Conservation (phyloP, 2,113 vertebrate species). For the Sphyrna mokarran region DNA sequence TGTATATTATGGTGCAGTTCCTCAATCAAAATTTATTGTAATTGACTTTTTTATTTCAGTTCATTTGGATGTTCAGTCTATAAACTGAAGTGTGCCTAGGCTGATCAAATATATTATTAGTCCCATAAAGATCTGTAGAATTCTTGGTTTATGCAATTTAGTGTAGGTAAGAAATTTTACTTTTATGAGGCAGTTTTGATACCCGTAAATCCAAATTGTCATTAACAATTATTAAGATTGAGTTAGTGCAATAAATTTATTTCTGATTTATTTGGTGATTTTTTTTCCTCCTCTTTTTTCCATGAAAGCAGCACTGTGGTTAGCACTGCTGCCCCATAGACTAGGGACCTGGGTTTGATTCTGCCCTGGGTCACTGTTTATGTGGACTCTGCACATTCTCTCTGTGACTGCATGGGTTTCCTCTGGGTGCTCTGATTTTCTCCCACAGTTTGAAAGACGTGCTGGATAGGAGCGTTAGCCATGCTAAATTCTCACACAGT, state of each 20-base stretch:
- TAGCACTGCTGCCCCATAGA: no score
- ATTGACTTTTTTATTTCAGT: not conserved
- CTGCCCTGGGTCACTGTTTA: no score
- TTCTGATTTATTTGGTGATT: not conserved
- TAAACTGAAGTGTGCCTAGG: not conserved
- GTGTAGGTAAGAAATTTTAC: not conserved
- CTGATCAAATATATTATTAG: not conserved
- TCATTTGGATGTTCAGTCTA: not conserved
- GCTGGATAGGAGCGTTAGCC: no score
- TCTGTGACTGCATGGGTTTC: no score
- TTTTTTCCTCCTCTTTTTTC: not conserved
- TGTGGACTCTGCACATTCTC: no score
- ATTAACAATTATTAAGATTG: not conserved
- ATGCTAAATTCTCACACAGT: no score
- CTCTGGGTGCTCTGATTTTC: no score
- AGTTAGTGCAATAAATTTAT: not conserved
- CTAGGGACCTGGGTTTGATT: no score
- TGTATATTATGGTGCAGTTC: not conserved
- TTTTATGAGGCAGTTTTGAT: not conserved
- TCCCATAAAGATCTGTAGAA: not conserved
- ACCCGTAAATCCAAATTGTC: not conserved
- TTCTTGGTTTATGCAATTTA: not conserved
- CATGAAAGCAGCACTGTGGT: no score
- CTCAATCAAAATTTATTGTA: constrained; percentile 21
- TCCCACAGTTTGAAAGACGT: no score